Conservation (phyloP, 2,113 vertebrate genomes). For the Aspiorhynchus laticeps region DNA sequence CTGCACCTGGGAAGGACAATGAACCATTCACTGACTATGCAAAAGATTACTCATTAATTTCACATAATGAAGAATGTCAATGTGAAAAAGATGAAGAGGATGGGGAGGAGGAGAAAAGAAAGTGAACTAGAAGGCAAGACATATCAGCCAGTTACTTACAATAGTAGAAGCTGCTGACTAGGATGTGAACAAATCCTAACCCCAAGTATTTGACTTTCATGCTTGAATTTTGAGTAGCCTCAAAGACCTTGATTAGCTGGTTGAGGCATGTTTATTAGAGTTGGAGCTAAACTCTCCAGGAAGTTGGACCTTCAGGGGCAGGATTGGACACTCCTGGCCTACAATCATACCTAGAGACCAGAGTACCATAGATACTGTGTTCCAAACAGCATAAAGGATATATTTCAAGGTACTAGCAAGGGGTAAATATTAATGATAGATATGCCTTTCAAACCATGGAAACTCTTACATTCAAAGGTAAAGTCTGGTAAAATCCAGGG, state of each 20-base stretch:
- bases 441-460: not conserved
- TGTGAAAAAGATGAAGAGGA: not conserved
- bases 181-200: not conserved
- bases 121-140: not conserved
- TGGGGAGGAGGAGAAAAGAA: not conserved
- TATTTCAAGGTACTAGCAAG: not conserved
- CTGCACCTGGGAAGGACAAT: slow-evolving; percentile 82
- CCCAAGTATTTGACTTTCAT: not conserved
- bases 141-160: not conserved
- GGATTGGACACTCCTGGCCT: not conserved
- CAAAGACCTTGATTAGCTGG: not conserved
- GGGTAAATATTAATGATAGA: not conserved
- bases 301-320: not conserved
- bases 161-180: not conserved
- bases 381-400: not conserved
- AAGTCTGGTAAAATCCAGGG: not conserved
- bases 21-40: slow-evolving; percentile 31
- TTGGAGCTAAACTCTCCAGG: not conserved
- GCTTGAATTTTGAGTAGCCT: not conserved
- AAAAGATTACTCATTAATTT: slow-evolving; percentile 18
- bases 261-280: not conserved
- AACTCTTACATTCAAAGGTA: not conserved
- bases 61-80: not conserved
- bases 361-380: not conserved
- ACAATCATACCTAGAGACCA: not conserved